Evolutionary conservation across 2,888 invertebrate genomes (phyloP).

Genomic region (Eurytoma adleriae): DNA sequence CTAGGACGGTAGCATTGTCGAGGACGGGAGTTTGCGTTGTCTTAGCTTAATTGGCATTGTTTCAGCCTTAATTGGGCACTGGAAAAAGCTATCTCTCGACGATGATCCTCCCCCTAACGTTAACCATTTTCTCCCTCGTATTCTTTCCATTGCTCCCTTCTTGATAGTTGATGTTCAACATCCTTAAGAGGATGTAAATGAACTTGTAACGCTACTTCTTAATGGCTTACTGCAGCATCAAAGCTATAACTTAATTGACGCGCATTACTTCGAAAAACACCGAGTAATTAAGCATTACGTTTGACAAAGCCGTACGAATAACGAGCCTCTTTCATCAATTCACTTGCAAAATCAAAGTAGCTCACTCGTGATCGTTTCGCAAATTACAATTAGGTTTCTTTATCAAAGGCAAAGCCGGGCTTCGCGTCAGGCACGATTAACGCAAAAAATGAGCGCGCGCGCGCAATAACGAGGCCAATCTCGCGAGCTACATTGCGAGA

Average conservation of each 20-base stretch:
- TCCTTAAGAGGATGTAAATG: no score
- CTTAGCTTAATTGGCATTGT: constrained; percentile 43
- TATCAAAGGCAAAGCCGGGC: no score
- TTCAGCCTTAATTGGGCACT: constrained; percentile 29
- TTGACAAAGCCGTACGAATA: no score
- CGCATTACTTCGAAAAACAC: no score
- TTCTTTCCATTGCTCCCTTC: constrained; percentile 3
- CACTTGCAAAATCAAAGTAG: no score
- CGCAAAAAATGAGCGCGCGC: constrained; percentile 28
- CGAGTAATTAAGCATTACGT: no score
- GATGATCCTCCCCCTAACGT: constrained; percentile 14
- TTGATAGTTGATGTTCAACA: background rate
- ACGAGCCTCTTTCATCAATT: no score
- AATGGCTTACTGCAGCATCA: no score
- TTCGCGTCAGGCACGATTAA: constrained; percentile 11
- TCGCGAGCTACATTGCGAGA: constrained; percentile 38
- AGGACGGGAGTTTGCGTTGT: constrained; percentile 2
- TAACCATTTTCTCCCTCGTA: background rate
- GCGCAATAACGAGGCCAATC: constrained; percentile 46
- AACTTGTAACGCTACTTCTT: no score
- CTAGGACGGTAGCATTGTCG: constrained; percentile 7
- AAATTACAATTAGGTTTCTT: no score
- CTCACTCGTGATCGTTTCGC: no score
- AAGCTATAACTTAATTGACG: no score
- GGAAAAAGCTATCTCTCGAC: background rate